Percentiles rank a stretch among this genome's conserved stretches.
These are phyloP conservation scores for Rhombomys opimus DNA, from an alignment of 2,113 vertebrate species.

Conservation along the genomic window DNA sequence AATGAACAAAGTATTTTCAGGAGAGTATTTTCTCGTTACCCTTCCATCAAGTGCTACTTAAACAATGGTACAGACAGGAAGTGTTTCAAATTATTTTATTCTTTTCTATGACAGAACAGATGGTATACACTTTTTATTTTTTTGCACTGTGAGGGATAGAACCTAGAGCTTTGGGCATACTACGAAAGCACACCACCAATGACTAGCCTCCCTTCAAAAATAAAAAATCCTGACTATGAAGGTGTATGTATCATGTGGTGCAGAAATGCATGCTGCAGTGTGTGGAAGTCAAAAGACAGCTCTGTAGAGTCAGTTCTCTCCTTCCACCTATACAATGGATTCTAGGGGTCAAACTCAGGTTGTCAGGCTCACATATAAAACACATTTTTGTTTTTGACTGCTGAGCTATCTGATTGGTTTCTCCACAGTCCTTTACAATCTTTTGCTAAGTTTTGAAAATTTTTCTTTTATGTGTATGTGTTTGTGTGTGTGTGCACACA, in stretches of 20 bases:
- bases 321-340: neutral
- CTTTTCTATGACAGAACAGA: neutral
- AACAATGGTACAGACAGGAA: neutral
- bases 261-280: neutral
- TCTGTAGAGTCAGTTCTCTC: neutral
- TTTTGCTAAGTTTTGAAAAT: neutral
- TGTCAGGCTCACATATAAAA: neutral
- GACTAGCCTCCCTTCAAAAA: neutral
- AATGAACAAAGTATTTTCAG: neutral
- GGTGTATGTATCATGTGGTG: neutral
- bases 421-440: neutral
- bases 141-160: neutral
- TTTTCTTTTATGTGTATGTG: neutral
- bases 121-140: neutral
- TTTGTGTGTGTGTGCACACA: neutral
- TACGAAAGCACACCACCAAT: neutral
- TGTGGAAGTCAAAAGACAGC: too few species aligned
- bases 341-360: neutral
- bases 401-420: neutral
- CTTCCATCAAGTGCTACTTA: neutral
- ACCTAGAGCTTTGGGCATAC: neutral
- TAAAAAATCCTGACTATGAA: neutral
- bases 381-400: neutral
- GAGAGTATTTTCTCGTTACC: neutral
- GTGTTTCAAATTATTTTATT: constrained; percentile 7